These are phyloP conservation scores for Dendronephthya gigantea DNA, from an alignment of 64 coral and sea anemone species.

Conservation along the genomic window DNA sequence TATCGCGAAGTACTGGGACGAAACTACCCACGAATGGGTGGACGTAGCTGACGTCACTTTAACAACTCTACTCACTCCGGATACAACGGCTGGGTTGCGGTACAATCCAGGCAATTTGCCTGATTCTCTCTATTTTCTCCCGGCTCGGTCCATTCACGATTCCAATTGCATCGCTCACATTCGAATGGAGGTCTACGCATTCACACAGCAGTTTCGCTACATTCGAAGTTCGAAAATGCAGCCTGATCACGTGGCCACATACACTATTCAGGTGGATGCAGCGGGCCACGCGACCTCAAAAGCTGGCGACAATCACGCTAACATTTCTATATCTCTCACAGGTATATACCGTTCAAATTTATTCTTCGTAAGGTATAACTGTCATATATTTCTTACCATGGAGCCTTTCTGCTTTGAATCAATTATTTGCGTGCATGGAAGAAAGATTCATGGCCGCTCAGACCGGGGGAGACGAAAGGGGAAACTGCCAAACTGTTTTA, in stretches of 20 bases:
- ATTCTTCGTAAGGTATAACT: too few relatives aligned
- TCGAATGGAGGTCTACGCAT: slow-evolving; percentile 12
- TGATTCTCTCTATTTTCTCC: neutral
- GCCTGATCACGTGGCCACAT: slow-evolving; percentile 16
- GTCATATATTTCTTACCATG: too few relatives aligned
- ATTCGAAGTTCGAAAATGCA: neutral
- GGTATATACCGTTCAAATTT: too few relatives aligned
- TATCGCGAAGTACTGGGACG: slow-evolving; percentile 35
- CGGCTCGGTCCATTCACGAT: slow-evolving; percentile 40
- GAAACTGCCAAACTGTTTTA: too few relatives aligned
- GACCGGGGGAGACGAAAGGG: too few relatives aligned
- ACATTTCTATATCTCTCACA: slow-evolving; percentile 43
- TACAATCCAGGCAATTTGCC: slow-evolving; percentile 23
- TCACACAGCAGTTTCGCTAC: slow-evolving; percentile 20
- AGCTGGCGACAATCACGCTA: slow-evolving; percentile 51
- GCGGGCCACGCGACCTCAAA: slow-evolving; percentile 21
- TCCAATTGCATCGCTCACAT: slow-evolving; percentile 30
- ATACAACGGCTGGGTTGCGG: slow-evolving; percentile 8
- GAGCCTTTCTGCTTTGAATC: too few relatives aligned
- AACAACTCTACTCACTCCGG: slow-evolving; percentile 17
- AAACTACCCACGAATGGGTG: slow-evolving; percentile 43
- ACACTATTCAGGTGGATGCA: slow-evolving; percentile 41
- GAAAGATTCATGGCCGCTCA: too few relatives aligned
- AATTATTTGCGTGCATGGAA: too few relatives aligned
- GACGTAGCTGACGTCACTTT: slow-evolving; percentile 57